Evolutionary conservation across 2,113 vertebrate genomes (phyloP), one percentile per base, ranked within the genome.

Genomic region (Tinamus guttatus): DNA sequence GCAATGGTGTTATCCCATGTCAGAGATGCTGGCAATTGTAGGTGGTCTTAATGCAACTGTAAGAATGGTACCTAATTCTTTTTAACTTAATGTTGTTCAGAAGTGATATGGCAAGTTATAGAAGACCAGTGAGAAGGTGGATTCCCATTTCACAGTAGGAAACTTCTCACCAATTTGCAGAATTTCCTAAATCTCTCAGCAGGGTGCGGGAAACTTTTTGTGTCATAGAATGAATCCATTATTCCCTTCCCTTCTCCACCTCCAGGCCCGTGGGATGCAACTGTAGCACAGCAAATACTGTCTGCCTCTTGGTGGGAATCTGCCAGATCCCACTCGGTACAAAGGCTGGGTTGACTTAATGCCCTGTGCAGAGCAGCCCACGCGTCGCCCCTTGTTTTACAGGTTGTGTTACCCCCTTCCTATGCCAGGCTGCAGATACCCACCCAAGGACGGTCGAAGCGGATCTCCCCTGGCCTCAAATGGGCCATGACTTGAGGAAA

Each of bases 41-140:
- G 68, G 58, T 67, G 75, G 81, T 30, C 62, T 90, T 92, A 82
- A 69, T 38, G 71, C 38, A 91, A 34, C 63, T 80, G 6, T 7
- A 47, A 51, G 80, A 69, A 8, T 60, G 82, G n/a, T 16, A 60
- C 52, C 9, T 68, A 43, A 36, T 69, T 81, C 6, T 91, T 85
- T 80, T 38, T 56, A 81, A 9, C 27, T 75, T 47, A 89, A 73
- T 90, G 12, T 5, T n/a, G 14, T 28, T 74, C 49, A 79, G n/a
- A 87, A 94, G 85, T 15, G 15, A 34, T 25, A 60, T 1, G 5
- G 14, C 40, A 69, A 40, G 21, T 20, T 93, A 81, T 34, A 86
- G 62, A 83, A 90, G 58, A 45, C 28, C 2, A 3, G 3, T 34
- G 73, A 38, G 49, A 54, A 51, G 13, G 11, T 18, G 9, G 4